Evolutionary conservation across 2,888 invertebrate species (phyloP).

Genomic region (Ametastegia equiseti): DNA sequence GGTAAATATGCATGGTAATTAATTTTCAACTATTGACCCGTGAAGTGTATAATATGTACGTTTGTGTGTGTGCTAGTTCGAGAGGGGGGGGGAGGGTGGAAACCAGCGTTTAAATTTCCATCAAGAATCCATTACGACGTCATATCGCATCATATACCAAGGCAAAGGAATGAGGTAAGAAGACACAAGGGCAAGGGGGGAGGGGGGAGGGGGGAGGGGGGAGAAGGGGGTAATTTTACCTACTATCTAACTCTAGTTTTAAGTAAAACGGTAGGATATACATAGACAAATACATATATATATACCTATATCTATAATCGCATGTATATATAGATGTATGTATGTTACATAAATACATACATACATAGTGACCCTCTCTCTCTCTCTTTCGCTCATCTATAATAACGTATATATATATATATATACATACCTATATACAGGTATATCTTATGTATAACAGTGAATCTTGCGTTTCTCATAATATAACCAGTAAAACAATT

Average conservation of each 20-base stretch:
- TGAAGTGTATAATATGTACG: neutral
- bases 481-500: slow-evolving; percentile 50
- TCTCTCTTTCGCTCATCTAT: neutral
- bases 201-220: neutral
- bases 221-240: neutral
- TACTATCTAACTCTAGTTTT: neutral
- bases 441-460: neutral
- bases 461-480: slow-evolving; percentile 13
- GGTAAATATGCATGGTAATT: neutral
- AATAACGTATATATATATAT: too few species aligned
- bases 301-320: too few species aligned
- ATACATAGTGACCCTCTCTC: neutral
- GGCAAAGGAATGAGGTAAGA: neutral
- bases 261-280: neutral
- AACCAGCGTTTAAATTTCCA: slow-evolving; percentile 41
- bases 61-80: neutral
- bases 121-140: slow-evolving; percentile 40
- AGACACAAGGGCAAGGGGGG: neutral
- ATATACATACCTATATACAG: too few species aligned
- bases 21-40: slow-evolving; percentile 19
- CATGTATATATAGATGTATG: too few species aligned
- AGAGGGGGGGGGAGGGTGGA: neutral
- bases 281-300: neutral
- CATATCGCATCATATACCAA: neutral
- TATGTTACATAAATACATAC: too few species aligned